Conservation (phyloP, 2,797 vertebrate genomes). For the Coilia nasus region DNA sequence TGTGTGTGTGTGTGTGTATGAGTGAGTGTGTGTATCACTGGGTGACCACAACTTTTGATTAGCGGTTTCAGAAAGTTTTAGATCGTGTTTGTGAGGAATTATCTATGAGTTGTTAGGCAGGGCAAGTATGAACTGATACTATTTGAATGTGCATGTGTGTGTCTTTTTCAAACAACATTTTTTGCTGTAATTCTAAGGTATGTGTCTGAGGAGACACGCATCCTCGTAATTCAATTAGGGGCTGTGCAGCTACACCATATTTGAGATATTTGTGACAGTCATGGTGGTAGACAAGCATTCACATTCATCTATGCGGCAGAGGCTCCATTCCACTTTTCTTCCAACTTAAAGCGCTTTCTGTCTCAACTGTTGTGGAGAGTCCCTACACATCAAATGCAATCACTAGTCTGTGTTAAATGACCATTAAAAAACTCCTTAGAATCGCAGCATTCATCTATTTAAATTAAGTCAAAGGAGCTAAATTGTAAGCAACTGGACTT, state of each 20-base stretch:
- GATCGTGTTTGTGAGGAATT: background rate
- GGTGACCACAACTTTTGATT: slow-evolving; percentile 1
- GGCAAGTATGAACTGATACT: background rate
- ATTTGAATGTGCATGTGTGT: background rate
- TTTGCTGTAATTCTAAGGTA: background rate
- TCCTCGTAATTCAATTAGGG: background rate
- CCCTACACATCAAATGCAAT: background rate
- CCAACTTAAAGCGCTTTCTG: background rate
- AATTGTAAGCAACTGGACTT: no score
- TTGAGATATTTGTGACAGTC: background rate
- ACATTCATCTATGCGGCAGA: background rate
- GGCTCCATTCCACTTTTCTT: background rate
- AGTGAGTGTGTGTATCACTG: background rate
- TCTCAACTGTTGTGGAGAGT: background rate
- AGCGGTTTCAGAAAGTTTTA: background rate
- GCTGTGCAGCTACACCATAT: background rate
- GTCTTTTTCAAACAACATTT: background rate
- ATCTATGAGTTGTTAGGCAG: background rate
- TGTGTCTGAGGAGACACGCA: slow-evolving; percentile 11
- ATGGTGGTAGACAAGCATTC: background rate
- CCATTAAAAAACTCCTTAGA: background rate
- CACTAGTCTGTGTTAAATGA: background rate
- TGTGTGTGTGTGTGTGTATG: slow-evolving; percentile 13
- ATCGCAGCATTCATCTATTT: slow-evolving; percentile 9
- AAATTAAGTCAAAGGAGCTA: slow-evolving; percentile 4